phyloP scores from a whole-genome alignment of 2,113 vertebrate species.

The Tachycineta bicolor region DNA sequence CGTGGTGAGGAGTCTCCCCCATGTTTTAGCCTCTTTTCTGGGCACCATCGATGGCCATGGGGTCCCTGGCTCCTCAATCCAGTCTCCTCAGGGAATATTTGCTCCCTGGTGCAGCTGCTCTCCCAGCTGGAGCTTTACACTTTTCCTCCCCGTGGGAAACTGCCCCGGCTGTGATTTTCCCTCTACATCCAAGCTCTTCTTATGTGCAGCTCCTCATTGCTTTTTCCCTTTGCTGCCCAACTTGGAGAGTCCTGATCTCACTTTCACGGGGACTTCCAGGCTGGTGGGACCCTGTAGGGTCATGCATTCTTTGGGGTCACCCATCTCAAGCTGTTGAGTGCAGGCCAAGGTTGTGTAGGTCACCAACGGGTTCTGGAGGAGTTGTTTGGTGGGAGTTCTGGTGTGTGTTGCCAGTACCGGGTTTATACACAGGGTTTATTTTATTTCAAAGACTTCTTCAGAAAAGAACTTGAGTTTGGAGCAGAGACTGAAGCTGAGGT shows the following conservation, averaged over 20 bases:
- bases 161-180: background rate
- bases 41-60: rapidly evolving
- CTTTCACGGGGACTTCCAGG: background rate
- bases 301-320: background rate
- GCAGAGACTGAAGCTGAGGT: background rate
- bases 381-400: background rate
- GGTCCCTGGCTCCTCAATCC: background rate
- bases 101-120: background rate
- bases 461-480: background rate
- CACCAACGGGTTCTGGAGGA: background rate
- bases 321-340: background rate
- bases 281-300: background rate
- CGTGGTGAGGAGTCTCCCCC: background rate
- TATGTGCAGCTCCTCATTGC: rapidly evolving
- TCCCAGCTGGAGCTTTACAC: background rate
- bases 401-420: background rate
- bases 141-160: background rate
- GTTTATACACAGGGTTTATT: rapidly evolving
- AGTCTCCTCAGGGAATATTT: background rate
- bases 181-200: background rate
- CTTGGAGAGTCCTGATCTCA: background rate
- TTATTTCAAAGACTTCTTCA: background rate
- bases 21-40: rapidly evolving
- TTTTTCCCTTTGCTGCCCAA: background rate
- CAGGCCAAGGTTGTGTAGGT: rapidly evolving